Evolutionary conservation across 2,113 vertebrate genomes (phyloP), one percentile per base, ranked within the genome.

Genomic region (Sula dactylatra): DNA sequence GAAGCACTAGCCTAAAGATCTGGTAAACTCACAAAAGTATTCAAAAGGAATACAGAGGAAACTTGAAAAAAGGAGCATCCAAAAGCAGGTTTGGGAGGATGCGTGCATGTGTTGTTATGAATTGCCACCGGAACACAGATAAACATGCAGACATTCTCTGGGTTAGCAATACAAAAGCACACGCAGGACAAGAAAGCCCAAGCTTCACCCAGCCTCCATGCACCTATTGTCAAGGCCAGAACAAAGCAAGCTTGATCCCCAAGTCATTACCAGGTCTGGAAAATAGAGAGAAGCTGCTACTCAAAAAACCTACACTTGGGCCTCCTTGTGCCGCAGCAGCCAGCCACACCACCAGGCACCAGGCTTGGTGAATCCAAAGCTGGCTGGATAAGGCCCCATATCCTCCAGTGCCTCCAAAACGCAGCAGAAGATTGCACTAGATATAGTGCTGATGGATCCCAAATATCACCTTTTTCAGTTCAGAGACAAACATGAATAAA

Each of bases 41-140:
- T 49, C 49, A 86, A 64, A n/a, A 69, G 16, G 34, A 66, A 52
- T 26, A n/a, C 13, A 72, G 38, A 81, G 42, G 19, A 79, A 42
- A 72, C 40, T 21, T 67, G 54, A 81, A 77, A 50, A 79, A 88
- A 59, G 52, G 7, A 73, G 47, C 31, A 76, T 25, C 16, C 62
- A 79, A 70, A 86, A 74, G 36, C 36, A 89, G 52, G 15, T 47
- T 58, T 44, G 36, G 27, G 47, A 82, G 36, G 42, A 86, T 0
- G 0, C 1, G 0, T 40, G 36, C 15, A 1, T 15, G 32, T 44
- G n/a, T 54, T 49, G 7, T 44, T 82, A 49, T 12, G 29, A 78
- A 59, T 0, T 38, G n/a, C n/a, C 5, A 4, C 50, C 61, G 20
- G 14, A 87, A 73, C 40, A 90, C 29, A 18, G n/a, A 36, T 11